Conservation (phyloP, 2,113 vertebrate genomes). For the Anarrhichthys ocellatus region DNA sequence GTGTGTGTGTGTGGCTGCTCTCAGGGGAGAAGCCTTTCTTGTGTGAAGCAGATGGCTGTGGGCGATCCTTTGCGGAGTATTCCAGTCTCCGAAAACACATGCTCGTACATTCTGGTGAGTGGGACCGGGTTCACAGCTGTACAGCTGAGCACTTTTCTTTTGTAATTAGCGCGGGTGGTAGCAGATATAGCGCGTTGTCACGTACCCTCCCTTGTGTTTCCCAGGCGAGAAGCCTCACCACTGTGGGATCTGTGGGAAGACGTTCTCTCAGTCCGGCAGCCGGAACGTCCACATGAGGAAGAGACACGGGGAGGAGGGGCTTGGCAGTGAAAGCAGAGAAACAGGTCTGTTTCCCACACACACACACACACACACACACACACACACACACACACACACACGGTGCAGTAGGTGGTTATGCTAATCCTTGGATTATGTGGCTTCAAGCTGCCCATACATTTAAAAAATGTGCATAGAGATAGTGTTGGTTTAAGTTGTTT, state of each 20-base stretch:
- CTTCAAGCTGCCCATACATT: conserved; percentile 50
- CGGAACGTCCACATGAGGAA: conserved; percentile 97
- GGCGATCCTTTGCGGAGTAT: conserved; percentile 97
- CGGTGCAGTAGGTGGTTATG: conserved; percentile 42
- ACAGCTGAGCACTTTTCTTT: background rate
- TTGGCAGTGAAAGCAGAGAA: conserved; percentile 73
- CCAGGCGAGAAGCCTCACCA: conserved; percentile 96
- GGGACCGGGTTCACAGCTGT: conserved; percentile 26
- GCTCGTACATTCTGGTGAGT: conserved; percentile 96
- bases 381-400: background rate
- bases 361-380: background rate
- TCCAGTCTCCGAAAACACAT: conserved; percentile 99
- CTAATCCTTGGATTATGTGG: conserved; percentile 54
- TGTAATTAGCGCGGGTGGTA: background rate
- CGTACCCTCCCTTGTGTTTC: background rate
- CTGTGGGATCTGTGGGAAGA: conserved; percentile 96
- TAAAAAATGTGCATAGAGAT: conserved; percentile 46
- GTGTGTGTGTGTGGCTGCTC: conserved; percentile 32
- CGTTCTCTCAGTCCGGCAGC: conserved; percentile 98
- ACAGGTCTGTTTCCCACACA: conserved; percentile 64
- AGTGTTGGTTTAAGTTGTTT: conserved; percentile 53
- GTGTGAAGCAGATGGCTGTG: conserved; percentile 95
- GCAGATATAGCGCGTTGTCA: background rate
- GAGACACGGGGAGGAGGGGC: conserved; percentile 87
- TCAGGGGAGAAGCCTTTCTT: conserved; percentile 97